phyloP scores from a whole-genome alignment of 1,140 invertebrate species.

The Hylyphantes graminicola region DNA sequence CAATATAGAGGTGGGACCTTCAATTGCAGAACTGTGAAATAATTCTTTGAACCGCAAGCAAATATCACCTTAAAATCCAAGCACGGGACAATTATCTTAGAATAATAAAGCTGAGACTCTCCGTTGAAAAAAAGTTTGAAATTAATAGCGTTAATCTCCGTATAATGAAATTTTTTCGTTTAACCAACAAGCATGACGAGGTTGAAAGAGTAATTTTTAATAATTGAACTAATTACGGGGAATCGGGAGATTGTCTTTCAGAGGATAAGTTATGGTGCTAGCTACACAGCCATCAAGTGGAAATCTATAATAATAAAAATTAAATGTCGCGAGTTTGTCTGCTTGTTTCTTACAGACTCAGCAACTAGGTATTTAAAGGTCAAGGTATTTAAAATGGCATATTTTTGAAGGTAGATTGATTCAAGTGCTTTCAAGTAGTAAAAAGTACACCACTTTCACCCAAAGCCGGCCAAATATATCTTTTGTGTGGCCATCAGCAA shows the following conservation, averaged over 20 bases:
- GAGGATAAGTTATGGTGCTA: no score
- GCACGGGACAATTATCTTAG: neutral
- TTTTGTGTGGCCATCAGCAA: no score
- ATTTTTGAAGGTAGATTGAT: no score
- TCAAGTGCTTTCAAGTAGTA: no score
- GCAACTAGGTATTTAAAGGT: no score
- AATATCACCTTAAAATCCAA: conserved; percentile 17
- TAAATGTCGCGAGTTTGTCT: no score
- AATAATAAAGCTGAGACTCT: neutral
- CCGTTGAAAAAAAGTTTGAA: conserved; percentile 26
- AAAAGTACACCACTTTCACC: no score
- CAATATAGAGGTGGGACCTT: neutral
- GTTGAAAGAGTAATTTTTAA: conserved; percentile 40
- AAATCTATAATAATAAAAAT: no score
- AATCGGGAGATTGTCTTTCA: conserved; percentile 2
- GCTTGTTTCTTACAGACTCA: no score
- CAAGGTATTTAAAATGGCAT: no score
- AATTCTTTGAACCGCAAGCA: conserved; percentile 12
- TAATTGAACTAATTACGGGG: conserved; percentile 23
- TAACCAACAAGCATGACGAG: conserved; percentile 32
- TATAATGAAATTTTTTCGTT: conserved; percentile 41
- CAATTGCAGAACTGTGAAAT: conserved; percentile 10
- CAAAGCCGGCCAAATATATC: no score
- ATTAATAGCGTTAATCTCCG: conserved; percentile 43
- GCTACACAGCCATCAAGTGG: no score